A percentile compares a stretch with the other conserved stretches of the same genome.
These are phyloP conservation scores for Apis cerana DNA, from an alignment of 1,140 invertebrate genomes.

Conservation along the genomic window DNA sequence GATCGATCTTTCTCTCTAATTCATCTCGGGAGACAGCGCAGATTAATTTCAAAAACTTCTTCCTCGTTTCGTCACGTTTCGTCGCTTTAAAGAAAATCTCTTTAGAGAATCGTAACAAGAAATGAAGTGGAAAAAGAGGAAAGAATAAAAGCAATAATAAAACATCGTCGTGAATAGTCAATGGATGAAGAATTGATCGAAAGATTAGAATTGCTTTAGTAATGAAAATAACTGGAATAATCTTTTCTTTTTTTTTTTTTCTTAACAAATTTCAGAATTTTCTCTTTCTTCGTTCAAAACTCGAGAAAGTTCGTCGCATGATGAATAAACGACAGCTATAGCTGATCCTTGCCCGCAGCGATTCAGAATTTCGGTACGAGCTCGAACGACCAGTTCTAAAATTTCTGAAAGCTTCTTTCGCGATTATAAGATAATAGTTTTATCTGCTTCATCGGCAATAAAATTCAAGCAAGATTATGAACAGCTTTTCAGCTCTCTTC, in stretches of 20 bases:
- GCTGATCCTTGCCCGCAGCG: not conserved
- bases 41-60: slow-evolving; percentile 22
- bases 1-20: slow-evolving; percentile 7
- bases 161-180: no score
- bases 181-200: no score
- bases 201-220: not conserved
- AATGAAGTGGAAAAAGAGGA: not conserved
- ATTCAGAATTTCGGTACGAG: not conserved
- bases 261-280: not conserved
- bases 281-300: not conserved
- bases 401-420: not conserved
- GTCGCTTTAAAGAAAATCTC: not conserved
- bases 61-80: not conserved
- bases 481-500: not conserved
- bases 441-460: not conserved
- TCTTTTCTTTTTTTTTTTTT: no score
- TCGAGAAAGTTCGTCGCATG: not conserved
- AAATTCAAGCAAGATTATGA: not conserved
- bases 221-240: not conserved
- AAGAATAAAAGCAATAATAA: not conserved
- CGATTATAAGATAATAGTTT: not conserved
- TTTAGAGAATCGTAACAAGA: not conserved
- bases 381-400: not conserved
- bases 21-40: slow-evolving; percentile 2
- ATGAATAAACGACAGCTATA: not conserved